These are phyloP conservation scores for Pseudococcus viburni DNA, from an alignment of 2,888 invertebrate species.

Conservation along the genomic window DNA sequence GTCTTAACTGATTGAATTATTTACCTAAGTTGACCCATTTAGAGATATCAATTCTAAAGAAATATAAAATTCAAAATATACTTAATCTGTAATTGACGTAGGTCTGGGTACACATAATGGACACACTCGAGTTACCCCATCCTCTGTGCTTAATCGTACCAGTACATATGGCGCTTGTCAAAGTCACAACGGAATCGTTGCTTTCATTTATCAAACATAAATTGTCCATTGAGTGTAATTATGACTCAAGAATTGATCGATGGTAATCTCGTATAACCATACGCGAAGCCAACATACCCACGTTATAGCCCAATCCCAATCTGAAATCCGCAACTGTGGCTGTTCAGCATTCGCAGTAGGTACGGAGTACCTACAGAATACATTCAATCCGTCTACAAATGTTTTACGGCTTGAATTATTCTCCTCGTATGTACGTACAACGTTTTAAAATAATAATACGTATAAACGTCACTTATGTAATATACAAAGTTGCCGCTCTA, in stretches of 20 bases:
- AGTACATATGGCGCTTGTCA: conserved; percentile 23
- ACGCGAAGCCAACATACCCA: not conserved
- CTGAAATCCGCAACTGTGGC: conserved; percentile 6
- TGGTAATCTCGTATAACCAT: not conserved
- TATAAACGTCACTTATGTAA: conserved; percentile 48
- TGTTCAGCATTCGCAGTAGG: conserved; percentile 18
- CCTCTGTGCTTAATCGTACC: too few relatives aligned
- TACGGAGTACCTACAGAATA: not conserved
- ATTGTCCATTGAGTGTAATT: conserved; percentile 48
- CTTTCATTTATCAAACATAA: conserved; percentile 30
- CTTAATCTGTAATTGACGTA: conserved; percentile 37
- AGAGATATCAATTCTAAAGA: conserved; percentile 9
- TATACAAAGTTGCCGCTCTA: conserved; percentile 33
- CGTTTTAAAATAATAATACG: conserved; percentile 41
- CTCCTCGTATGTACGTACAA: not conserved
- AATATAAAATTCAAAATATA: conserved; percentile 49
- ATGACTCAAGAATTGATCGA: conserved; percentile 54
- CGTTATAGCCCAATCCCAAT: conserved; percentile 10
- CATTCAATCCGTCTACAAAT: conserved; percentile 42
- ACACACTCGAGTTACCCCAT: conserved; percentile 14
- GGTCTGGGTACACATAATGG: not conserved
- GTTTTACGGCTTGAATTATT: conserved; percentile 48
- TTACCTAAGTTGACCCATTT: conserved; percentile 44
- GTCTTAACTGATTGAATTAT: conserved; percentile 48
- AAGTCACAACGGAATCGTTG: conserved; percentile 25